phyloP scores from a whole-genome alignment of 2,888 invertebrate genomes.

The Cryptocephalus moraei region DNA sequence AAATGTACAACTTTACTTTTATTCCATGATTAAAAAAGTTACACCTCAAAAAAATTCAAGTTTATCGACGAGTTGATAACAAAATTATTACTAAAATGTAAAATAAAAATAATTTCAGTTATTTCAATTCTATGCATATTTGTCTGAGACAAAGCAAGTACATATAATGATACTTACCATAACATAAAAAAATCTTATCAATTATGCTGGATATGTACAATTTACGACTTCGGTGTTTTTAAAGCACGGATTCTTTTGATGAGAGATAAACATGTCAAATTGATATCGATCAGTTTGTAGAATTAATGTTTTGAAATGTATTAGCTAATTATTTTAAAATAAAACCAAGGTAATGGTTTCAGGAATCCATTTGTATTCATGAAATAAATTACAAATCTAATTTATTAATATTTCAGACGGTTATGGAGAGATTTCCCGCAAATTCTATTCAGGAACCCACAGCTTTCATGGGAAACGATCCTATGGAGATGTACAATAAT shows the following conservation, averaged over 20 bases:
- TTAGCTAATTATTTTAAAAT: neutral
- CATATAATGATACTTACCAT: too few species aligned
- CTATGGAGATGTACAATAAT: slow-evolving; percentile 97
- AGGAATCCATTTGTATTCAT: neutral
- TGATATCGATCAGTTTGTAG: neutral
- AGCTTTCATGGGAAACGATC: slow-evolving; percentile 93
- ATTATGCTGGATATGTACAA: too few species aligned
- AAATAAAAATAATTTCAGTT: too few species aligned
- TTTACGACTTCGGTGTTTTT: too few species aligned
- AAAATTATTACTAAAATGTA: too few species aligned
- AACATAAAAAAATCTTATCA: too few species aligned
- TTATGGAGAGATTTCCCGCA: slow-evolving; percentile 94
- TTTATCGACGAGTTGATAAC: too few species aligned
- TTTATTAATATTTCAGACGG: slow-evolving; percentile 52
- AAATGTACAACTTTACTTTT: too few species aligned
- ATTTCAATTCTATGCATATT: too few species aligned
- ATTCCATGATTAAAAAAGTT: too few species aligned
- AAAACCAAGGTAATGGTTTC: neutral
- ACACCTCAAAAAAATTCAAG: too few species aligned
- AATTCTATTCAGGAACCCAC: slow-evolving; percentile 90
- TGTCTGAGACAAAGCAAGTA: too few species aligned
- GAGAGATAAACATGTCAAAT: neutral
- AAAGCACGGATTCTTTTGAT: neutral
- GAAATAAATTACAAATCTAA: neutral
- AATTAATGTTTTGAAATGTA: neutral